Evolutionary conservation across 2,797 vertebrate genomes (phyloP), one percentile per base, ranked within the genome.

Genomic region (Chaetodon trifasciatus): DNA sequence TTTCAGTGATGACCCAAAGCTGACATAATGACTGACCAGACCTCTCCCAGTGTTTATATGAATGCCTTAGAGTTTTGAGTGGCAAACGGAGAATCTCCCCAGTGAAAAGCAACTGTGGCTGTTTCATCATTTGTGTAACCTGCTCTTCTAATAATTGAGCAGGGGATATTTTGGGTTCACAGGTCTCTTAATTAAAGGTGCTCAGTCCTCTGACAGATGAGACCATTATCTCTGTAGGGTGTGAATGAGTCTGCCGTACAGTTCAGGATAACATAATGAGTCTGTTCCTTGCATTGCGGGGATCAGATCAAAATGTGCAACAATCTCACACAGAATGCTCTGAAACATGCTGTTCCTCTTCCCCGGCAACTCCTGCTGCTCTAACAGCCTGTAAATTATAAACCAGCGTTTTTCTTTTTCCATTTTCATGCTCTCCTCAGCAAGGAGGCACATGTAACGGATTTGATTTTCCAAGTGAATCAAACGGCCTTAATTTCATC

Each of bases 151-250:
- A 82, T 88, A 76, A 91, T 78, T 88, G 84, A 80, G 70, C 23
- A 3, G 57, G 44, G 68, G 82, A 78, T 94, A 91, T 90, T 94
- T 90, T 88, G 49, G 71, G 81, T 87, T 86, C 82, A 70, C 75
- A 19, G 79, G 72, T 89, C 83, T 84, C 69, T 80, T 89, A 87
- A 90, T 91, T 90, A 92, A 82, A 93, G 80, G 70, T 80, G 74
- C 66, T 83, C 76, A 61, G 65, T 81, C 83, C 72, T 77, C 78
- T 89, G 89, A 93, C 82, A 89, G 88, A 91, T 90, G 83, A 90
- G 89, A 79, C 84, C 79, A 91, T 93, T 90, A 91, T 91, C 90
- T 93, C 89, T 80, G 78, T 46, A 32, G 86, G 82, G 80, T 87
- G 69, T 50, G 83, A 84, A 88, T 84, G 70, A 91, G 86, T 86